These are phyloP conservation scores for Dynastes hyllus DNA, from an alignment of 2,888 invertebrate genomes.

Conservation along the genomic window DNA sequence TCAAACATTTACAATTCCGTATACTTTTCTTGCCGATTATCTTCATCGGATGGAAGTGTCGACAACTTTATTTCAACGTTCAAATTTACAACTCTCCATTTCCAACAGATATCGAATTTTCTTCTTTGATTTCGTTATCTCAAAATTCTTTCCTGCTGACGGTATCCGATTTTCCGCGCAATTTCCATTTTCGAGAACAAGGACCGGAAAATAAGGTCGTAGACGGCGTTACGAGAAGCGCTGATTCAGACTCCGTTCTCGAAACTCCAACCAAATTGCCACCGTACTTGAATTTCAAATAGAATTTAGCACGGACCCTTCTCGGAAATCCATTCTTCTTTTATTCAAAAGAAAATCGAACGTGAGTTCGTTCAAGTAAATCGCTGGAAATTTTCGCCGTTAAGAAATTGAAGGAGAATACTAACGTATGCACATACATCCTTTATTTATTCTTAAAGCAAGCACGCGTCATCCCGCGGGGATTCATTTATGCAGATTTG, in stretches of 20 bases:
- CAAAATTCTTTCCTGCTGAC: no score
- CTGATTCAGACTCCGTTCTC: slow-evolving; percentile 11
- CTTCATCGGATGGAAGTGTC: no score
- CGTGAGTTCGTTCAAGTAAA: slow-evolving; percentile 29
- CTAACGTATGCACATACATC: neutral
- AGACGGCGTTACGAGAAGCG: slow-evolving; percentile 5
- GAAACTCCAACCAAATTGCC: slow-evolving; percentile 18
- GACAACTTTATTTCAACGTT: neutral
- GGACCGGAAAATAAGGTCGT: slow-evolving; percentile 7
- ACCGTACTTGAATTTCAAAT: slow-evolving; percentile 14
- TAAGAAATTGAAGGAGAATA: neutral
- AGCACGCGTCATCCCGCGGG: no score
- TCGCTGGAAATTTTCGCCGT: neutral
- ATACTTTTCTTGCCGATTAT: no score
- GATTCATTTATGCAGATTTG: no score
- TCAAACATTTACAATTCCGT: slow-evolving; percentile 2
- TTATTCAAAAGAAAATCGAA: slow-evolving; percentile 15
- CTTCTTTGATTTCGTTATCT: no score
- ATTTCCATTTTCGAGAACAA: neutral
- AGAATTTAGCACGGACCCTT: neutral
- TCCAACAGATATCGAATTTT: no score
- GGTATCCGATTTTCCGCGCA: neutral
- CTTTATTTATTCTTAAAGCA: slow-evolving; percentile 1
- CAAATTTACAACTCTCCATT: slow-evolving; percentile 1
- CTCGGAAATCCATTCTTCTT: slow-evolving; percentile 24